These are phyloP conservation scores for Botrylloides violaceus DNA, from an alignment of 23 tunicate species.

Conservation along the genomic window DNA sequence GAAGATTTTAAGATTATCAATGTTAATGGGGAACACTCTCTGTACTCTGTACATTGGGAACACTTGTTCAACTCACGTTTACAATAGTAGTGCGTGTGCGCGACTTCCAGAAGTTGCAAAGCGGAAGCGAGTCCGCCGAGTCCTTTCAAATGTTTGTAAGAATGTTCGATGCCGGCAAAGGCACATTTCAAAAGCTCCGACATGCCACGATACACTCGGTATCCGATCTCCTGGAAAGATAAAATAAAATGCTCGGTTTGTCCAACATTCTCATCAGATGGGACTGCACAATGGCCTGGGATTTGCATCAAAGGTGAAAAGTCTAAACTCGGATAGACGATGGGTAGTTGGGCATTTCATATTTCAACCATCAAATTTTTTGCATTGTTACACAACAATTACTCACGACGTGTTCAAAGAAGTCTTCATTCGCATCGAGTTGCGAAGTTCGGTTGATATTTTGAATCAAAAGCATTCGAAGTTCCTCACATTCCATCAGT, in stretches of 20 bases:
- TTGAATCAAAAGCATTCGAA: conserved; percentile 76
- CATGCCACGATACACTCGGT: conserved; percentile 92
- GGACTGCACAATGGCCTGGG: no score
- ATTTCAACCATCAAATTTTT: no score
- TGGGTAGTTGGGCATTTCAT: no score
- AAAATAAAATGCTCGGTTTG: neutral
- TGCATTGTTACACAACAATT: neutral
- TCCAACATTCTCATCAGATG: neutral
- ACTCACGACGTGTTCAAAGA: conserved; percentile 88
- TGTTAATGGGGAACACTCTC: no score
- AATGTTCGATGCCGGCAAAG: conserved; percentile 73
- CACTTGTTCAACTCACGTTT: conserved; percentile 76
- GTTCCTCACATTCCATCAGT: conserved; percentile 92
- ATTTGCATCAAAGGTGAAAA: no score
- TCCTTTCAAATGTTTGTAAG: conserved; percentile 67
- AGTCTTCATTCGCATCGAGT: conserved; percentile 84
- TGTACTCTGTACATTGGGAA: no score
- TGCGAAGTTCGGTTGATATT: conserved; percentile 91
- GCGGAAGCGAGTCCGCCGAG: conserved; percentile 93
- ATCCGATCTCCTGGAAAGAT: conserved; percentile 49
- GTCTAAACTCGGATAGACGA: no score
- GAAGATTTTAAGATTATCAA: no score
- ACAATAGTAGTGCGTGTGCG: conserved; percentile 95
- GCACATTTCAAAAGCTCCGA: conserved; percentile 88
- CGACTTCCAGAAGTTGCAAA: conserved; percentile 72